Evolutionary conservation across 2,797 vertebrate genomes (phyloP), one percentile per base, ranked within the genome.

Genomic region (Euphonia xanthogaster): DNA sequence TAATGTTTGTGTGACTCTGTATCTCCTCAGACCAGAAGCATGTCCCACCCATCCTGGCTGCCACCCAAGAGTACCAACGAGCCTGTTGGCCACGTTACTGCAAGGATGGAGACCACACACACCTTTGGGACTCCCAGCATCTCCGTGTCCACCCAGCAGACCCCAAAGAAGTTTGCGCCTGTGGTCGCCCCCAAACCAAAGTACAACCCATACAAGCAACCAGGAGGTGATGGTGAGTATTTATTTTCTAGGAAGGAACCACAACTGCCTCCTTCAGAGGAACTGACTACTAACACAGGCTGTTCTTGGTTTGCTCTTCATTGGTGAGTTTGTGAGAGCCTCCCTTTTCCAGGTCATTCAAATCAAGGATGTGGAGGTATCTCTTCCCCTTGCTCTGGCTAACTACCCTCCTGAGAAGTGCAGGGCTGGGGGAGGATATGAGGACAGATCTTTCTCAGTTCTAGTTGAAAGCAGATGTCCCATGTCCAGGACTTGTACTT

Each of bases 121-220:
- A 98, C 98, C 76, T 98, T 99, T 94, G 99, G 99, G 11, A 99
- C 98, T 11, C 98, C 99, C 19, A 99, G 99, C 97, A 99, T 99
- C 97, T 99, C 99, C 0, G 96, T 99, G 83, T 99, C 99, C 58
- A 99, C 99, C 92, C 99, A 99, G 85, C 99, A 99, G 95, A 83
- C 98, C 2, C 99, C 99, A 40, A 99, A 99, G 98, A 99, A 99
- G 93, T 99, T 99, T 97, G 99, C 99, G 1, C 99, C 99, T 0
- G 97, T 99, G 18, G 99, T 99, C 14, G 99, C 99, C 28, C 99
- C 99, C 51, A 99, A 99, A 86, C 99, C 99, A 31, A 99, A 99
- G 96, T 99, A 99, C 96, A 99, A 99, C 94, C 99, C 99, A 0
- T 99, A 99, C 96, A 99, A 99, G 95, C 97, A 96, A 62, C 92